These are phyloP conservation scores for Nothoprocta pentlandii DNA, from an alignment of 2,113 vertebrate species.

Conservation along the genomic window DNA sequence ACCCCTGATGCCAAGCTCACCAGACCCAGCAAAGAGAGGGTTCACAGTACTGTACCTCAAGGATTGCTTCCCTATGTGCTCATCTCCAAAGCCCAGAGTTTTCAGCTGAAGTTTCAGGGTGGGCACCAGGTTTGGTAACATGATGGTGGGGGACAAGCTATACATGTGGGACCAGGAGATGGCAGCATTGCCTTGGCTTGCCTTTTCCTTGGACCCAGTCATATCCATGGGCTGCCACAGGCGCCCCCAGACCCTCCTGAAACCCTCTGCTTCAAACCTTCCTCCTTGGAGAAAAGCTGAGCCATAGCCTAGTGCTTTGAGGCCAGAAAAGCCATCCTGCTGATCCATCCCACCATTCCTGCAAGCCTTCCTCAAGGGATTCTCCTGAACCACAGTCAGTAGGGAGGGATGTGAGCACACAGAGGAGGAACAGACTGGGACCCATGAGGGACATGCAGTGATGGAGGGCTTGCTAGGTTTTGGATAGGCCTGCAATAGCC, in stretches of 20 bases:
- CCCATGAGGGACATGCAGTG: not conserved
- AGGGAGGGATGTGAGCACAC: fast-evolving
- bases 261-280: not conserved
- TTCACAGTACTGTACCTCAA: not conserved
- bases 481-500: not conserved
- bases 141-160: not conserved
- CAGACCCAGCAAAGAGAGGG: not conserved
- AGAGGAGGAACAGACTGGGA: not conserved
- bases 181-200: conserved; percentile 64
- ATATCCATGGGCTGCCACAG: not conserved
- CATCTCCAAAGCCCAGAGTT: not conserved
- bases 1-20: too few species aligned
- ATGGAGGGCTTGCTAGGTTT: not conserved
- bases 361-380: not conserved
- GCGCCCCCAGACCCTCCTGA: not conserved
- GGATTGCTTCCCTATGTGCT: not conserved
- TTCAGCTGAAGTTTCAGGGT: not conserved
- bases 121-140: not conserved
- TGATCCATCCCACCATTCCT: fast-evolving
- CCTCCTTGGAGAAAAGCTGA: not conserved
- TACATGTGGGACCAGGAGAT: conserved; percentile 66
- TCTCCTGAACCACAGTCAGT: not conserved
- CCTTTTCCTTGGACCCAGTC: not conserved
- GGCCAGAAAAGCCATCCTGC: not conserved
- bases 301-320: not conserved